These are phyloP conservation scores for Cyclophora punctaria DNA, from an alignment of 2,888 invertebrate genomes.

Conservation along the genomic window DNA sequence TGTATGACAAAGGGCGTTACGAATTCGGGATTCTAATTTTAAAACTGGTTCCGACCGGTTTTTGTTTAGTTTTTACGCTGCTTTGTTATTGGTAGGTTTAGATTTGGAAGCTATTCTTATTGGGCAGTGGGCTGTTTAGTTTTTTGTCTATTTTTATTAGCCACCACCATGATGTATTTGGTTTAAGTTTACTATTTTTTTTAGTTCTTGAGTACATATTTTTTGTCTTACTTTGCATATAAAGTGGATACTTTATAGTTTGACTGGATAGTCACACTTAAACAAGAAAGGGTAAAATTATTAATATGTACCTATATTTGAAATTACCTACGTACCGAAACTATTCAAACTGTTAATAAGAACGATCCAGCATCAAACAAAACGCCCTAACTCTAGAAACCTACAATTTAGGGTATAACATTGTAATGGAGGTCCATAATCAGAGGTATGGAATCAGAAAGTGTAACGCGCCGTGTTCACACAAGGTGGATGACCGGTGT, in stretches of 20 bases:
- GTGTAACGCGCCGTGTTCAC: conserved; percentile 26
- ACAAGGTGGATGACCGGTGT: conserved; percentile 54
- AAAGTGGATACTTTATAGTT: too few species aligned
- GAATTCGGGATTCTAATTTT: conserved; percentile 58
- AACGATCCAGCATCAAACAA: too few species aligned
- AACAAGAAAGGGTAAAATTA: too few species aligned
- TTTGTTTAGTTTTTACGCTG: conserved; percentile 24
- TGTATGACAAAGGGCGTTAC: conserved; percentile 37
- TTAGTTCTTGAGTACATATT: too few species aligned
- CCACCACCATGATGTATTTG: background rate
- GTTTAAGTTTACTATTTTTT: too few species aligned
- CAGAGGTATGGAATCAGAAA: background rate
- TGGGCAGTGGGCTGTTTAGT: conserved; percentile 6
- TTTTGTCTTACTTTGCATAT: too few species aligned
- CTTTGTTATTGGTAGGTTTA: conserved; percentile 26
- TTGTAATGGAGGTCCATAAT: conserved; percentile 1
- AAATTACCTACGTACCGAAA: too few species aligned
- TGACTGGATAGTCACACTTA: too few species aligned
- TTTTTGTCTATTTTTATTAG: conserved; percentile 5
- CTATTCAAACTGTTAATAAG: too few species aligned
- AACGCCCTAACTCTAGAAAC: too few species aligned
- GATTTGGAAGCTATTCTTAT: conserved; percentile 13
- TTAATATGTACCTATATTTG: too few species aligned
- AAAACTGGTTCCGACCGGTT: conserved; percentile 36
- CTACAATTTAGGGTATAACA: too few species aligned